Evolutionary conservation across 2,888 invertebrate genomes (phyloP).

Genomic region (Ectobius pallidus): DNA sequence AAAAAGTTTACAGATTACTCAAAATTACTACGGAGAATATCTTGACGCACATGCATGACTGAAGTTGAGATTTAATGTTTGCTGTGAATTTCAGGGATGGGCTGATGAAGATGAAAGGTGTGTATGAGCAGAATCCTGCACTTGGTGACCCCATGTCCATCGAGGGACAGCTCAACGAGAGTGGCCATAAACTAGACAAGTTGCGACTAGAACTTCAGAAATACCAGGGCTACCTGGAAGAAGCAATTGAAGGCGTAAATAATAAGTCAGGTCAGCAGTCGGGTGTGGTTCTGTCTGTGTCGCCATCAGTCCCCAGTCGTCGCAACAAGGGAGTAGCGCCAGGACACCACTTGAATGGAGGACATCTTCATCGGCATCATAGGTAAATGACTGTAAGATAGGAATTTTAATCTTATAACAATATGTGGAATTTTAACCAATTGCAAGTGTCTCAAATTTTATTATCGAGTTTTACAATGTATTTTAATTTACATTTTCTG

Average conservation of each 20-base stretch:
- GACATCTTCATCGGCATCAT: conserved; percentile 54
- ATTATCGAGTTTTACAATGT: too few relatives aligned
- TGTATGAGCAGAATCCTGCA: conserved; percentile 94
- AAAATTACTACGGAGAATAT: too few relatives aligned
- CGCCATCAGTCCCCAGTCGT: conserved; percentile 42
- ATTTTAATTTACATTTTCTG: too few relatives aligned
- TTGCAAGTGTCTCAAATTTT: too few relatives aligned
- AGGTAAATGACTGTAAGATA: too few relatives aligned
- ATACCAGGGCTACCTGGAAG: conserved; percentile 83
- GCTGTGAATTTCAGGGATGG: conserved; percentile 71
- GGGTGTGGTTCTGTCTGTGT: conserved; percentile 39
- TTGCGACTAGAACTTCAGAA: conserved; percentile 83
- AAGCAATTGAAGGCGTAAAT: conserved; percentile 68
- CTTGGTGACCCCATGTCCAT: conserved; percentile 94
- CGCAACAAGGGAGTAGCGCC: conserved; percentile 44
- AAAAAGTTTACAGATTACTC: too few relatives aligned
- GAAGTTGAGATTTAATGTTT: too few relatives aligned
- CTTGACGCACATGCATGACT: too few relatives aligned
- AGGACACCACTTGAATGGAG: conserved; percentile 57
- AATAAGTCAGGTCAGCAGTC: conserved; percentile 29
- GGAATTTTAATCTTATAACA: too few relatives aligned
- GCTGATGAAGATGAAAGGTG: conserved; percentile 97
- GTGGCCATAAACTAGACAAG: conserved; percentile 90
- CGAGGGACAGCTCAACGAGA: conserved; percentile 93
- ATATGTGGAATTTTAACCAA: too few relatives aligned